A percentile compares a stretch with the other conserved stretches of the same genome.
phyloP scores from a whole-genome alignment of 2,797 vertebrate genomes.

The Brachyalestes nurse region DNA sequence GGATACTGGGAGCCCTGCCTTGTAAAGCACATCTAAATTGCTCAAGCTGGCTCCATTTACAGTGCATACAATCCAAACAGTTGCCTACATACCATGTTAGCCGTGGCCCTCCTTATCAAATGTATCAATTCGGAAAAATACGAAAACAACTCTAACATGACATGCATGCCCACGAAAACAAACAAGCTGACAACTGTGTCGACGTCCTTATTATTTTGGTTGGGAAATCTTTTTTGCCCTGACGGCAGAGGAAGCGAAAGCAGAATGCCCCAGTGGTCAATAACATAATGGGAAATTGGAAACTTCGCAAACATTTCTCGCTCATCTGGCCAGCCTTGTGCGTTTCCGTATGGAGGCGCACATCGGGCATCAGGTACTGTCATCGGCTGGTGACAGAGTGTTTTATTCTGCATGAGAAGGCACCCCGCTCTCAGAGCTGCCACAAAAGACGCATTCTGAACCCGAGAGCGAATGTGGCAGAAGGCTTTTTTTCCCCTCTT shows the following conservation, averaged over 20 bases:
- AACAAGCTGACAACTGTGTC: conserved; percentile 47
- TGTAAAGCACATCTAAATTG: conserved; percentile 11
- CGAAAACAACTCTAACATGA: conserved; percentile 28
- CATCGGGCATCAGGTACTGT: conserved; percentile 72
- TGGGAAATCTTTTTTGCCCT: conserved; percentile 39
- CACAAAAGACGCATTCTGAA: conserved; percentile 86
- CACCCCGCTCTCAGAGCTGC: conserved; percentile 86
- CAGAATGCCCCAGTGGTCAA: conserved; percentile 65
- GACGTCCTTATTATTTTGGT: conserved; percentile 57
- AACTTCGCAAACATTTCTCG: conserved; percentile 60
- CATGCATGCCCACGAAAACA: conserved; percentile 28
- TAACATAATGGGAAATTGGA: conserved; percentile 67
- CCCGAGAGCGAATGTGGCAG: conserved; percentile 75
- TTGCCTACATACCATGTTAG: conserved; percentile 22
- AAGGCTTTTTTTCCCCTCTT: neutral
- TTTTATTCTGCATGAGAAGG: conserved; percentile 91
- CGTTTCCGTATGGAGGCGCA: conserved; percentile 75
- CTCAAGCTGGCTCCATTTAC: conserved; percentile 2
- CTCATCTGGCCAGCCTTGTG: conserved; percentile 70
- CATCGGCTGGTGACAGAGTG: conserved; percentile 86
- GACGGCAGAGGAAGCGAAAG: conserved; percentile 46
- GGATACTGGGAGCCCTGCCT: neutral
- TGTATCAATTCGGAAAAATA: conserved; percentile 20
- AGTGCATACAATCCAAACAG: conserved; percentile 13
- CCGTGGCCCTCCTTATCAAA: conserved; percentile 20